Base-by-base conservation (phyloP, 2,888 invertebrate genomes). In the Lamproptera curius region DNA sequence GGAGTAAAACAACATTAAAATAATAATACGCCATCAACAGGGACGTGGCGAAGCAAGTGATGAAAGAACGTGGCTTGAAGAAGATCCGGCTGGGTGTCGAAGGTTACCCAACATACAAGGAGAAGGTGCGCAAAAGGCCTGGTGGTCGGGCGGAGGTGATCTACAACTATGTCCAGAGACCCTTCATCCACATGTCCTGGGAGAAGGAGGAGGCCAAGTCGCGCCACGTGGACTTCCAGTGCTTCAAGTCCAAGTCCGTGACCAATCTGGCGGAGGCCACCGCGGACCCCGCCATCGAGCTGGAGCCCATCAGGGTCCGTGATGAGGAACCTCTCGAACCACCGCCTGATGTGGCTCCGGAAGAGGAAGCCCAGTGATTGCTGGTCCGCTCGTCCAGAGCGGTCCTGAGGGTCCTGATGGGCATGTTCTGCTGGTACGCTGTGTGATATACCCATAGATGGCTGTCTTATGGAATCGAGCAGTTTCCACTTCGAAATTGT, bases 201-300 rank as follows among this genome's bases (percentile, higher is more conserved):
- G 99, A 99, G 75, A 99, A 99, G 67, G 99, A 99, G 70, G 99
- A 99, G 68, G 99, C 98, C 0, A 98, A 98, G 72, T 97, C 97
- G 68, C 92, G 99, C 0, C 99, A 99, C 73, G 99, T 99, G 0
- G 99, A 99, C 79, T 99, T 99, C 70, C 97, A 99, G 86, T 99
- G 98, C 73, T 97, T 99, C 46, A 98, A 98, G 80, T 97, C 97
- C 2, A 98, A 99, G 73, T 97, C 97, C 0, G 97, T 98, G 17
- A 98, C 98, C 8, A 98, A 99, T 82, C 86, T 99, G 53, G 97
- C 97, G 0, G 97, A 97, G 65, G 97, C 97, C 0, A 96, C 97
- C 0, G 97, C 97, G 0, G 97, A 97, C 78, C 96, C 96, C 0
- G 94, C 91, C 0, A 88, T 93, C 14, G 85, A 92, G 56, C 81